Evolutionary conservation across 2,888 invertebrate species (phyloP), one percentile per base, ranked within the genome.

Genomic region (Atethmia centrago): DNA sequence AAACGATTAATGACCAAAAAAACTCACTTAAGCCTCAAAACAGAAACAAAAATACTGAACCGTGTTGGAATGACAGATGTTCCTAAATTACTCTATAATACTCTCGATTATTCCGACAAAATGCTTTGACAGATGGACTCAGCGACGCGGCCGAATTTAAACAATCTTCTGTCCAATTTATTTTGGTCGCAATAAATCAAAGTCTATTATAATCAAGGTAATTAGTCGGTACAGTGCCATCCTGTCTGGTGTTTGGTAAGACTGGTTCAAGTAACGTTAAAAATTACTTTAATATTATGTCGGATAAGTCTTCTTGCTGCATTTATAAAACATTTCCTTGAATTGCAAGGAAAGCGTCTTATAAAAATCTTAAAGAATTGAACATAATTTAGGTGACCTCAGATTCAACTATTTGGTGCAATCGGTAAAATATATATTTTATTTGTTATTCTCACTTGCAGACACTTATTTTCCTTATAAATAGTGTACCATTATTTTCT

Each of bases 101-200:
- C 70, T 84, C 78, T 64, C 82, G 77, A 80, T 81, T 74, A 83
- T 80, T 76, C 74, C 77, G 67, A 68, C 64, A 76, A 77, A 81
- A 75, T 65, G 74, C 65, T 80, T 77, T 84, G 82, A 85, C 77
- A 76, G 77, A 84, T 80, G 82, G 56, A 71, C 71, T 77, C 56
- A 51, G 36, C 36, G 67, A 71, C 66, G 58, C 70, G 71, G 53
- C 65, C 53, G 28, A 70, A 71, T 77, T 84, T 81, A 69, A 81
- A 79, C 58, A 72, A 67, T 75, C 67, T 74, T 76, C 67, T 64
- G 62, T 53, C 62, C 65, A 36, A 74, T 83, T 85, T 79, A 71
- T 77, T 79, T 76, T 75, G 28, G 74, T 67, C 64, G 66, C 58
- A 68, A 80, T 80, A 78, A 80, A 83, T 74, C 71, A 78, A 80